Conservation (phyloP, 2,113 vertebrate genomes). For the Chlamydotis undulata region DNA sequence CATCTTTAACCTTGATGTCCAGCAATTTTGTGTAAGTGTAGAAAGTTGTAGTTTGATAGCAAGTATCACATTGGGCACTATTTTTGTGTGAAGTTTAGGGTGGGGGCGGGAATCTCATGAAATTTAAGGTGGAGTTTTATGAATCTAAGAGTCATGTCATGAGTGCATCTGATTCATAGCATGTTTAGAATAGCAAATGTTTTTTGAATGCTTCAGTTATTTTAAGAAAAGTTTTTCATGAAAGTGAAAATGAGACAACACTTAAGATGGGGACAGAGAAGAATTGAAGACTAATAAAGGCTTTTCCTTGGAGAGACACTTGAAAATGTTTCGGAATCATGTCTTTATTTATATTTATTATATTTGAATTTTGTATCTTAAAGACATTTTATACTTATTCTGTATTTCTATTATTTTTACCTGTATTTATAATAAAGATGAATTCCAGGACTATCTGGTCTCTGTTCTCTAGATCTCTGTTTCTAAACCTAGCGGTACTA, state of each 20-base stretch:
- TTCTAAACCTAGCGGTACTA: neutral
- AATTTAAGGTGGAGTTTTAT: neutral
- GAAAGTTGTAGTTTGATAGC: neutral
- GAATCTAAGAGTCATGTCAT: neutral
- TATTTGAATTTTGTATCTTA: neutral
- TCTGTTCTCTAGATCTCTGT: neutral
- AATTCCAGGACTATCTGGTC: neutral
- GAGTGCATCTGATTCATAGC: neutral
- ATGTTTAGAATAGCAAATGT: neutral
- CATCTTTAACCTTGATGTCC: neutral
- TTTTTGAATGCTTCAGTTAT: neutral
- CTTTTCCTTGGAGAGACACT: neutral
- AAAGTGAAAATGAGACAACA: rapidly evolving
- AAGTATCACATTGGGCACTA: neutral
- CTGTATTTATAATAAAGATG: neutral
- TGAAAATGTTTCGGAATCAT: neutral
- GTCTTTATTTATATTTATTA: neutral
- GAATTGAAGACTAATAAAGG: neutral
- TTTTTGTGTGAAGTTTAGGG: neutral
- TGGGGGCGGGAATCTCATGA: neutral
- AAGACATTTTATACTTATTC: neutral
- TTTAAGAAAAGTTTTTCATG: neutral
- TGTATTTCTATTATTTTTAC: neutral
- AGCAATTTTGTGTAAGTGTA: neutral
- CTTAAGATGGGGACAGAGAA: neutral